Percentiles rank a stretch among this genome's conserved stretches.
Conservation (phyloP, 2,888 invertebrate genomes). For the Drosophila anceps region DNA sequence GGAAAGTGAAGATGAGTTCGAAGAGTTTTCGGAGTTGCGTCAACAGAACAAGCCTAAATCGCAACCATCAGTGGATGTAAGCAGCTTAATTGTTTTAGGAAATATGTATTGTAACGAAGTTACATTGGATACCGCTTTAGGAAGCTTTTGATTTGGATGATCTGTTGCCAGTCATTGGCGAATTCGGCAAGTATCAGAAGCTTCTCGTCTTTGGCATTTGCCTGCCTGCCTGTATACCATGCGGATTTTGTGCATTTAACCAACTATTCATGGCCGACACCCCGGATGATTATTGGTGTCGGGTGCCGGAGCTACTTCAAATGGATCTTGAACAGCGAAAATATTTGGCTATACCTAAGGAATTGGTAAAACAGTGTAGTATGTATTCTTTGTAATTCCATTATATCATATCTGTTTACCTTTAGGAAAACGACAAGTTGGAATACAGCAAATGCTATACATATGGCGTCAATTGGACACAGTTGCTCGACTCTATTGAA, state of each 20-base stretch:
- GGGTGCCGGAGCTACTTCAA: conserved; percentile 88
- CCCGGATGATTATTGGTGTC: conserved; percentile 94
- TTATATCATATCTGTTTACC: background rate
- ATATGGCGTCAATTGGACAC: conserved; percentile 91
- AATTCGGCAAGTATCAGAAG: conserved; percentile 95
- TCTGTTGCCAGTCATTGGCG: conserved; percentile 93
- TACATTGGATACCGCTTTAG: conserved; percentile 50
- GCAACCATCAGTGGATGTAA: conserved; percentile 65
- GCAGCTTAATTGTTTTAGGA: background rate
- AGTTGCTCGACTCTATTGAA: conserved; percentile 83
- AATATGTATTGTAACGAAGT: background rate
- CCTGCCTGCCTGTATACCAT: conserved; percentile 94
- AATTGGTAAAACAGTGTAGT: conserved; percentile 84
- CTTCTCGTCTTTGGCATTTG: conserved; percentile 94
- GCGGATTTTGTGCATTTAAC: conserved; percentile 96
- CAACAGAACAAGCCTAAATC: conserved; percentile 52
- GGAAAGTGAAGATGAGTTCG: conserved; percentile 75
- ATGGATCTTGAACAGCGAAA: conserved; percentile 87
- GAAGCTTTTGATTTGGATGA: conserved; percentile 92
- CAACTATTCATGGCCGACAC: conserved; percentile 97
- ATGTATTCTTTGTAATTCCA: background rate
- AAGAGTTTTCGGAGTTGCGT: conserved; percentile 71
- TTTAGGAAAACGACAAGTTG: conserved; percentile 82
- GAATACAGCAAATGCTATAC: conserved; percentile 90
- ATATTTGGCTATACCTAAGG: conserved; percentile 88